Percentiles rank a stretch among this genome's conserved stretches.
phyloP scores from a whole-genome alignment of 64 coral and sea anemone genomes.

The Montipora capricornis region DNA sequence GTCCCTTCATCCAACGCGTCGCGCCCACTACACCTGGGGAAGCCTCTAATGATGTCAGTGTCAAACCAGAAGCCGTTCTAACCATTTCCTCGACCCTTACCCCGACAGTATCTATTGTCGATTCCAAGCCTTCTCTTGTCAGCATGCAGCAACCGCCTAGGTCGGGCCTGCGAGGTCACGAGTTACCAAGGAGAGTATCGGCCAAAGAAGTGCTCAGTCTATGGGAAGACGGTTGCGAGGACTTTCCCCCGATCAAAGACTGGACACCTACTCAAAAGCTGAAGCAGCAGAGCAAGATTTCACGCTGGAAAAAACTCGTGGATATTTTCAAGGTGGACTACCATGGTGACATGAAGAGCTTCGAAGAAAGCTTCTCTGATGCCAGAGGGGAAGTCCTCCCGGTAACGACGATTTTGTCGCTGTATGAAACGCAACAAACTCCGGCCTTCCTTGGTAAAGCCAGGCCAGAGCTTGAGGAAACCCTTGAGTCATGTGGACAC shows the following conservation, averaged over 20 bases:
- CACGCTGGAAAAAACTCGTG: constrained; percentile 97
- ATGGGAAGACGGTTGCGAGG: constrained; percentile 91
- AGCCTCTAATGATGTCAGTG: constrained; percentile 30
- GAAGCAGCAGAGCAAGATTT: constrained; percentile 95
- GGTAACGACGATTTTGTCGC: constrained; percentile 95
- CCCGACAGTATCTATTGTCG: constrained; percentile 15
- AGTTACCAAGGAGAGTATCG: constrained; percentile 89
- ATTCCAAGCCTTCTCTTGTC: not conserved
- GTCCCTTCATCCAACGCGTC: constrained; percentile 70
- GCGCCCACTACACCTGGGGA: constrained; percentile 31
- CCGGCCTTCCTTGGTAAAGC: constrained; percentile 75
- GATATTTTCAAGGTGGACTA: constrained; percentile 94
- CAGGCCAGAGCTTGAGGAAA: constrained; percentile 28
- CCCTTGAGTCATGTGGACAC: not conserved
- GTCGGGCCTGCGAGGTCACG: constrained; percentile 45
- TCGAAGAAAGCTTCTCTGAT: constrained; percentile 91
- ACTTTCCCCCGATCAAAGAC: constrained; percentile 94
- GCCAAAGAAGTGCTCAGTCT: constrained; percentile 92
- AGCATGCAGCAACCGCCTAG: not conserved
- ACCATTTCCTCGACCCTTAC: constrained; percentile 23
- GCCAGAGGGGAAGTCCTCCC: constrained; percentile 87
- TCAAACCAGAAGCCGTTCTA: not conserved
- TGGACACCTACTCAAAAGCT: constrained; percentile 98
- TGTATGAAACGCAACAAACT: constrained; percentile 95
- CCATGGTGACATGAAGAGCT: constrained; percentile 81